Evolutionary conservation across 2,797 vertebrate genomes (phyloP).

Genomic region (Fundulus diaphanus): DNA sequence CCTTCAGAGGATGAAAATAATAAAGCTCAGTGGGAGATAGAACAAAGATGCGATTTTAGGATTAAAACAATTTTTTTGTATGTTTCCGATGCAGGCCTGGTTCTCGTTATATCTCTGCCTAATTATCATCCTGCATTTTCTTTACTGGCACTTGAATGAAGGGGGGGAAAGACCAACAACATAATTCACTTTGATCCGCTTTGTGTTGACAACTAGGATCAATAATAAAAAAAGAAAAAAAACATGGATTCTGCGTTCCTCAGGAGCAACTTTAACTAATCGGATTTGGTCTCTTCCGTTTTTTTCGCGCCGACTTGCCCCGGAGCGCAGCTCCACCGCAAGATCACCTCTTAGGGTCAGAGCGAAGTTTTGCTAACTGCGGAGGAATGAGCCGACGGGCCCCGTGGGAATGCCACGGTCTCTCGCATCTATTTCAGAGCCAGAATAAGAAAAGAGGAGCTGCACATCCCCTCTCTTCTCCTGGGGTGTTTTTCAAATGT

Average conservation of each 20-base stretch:
- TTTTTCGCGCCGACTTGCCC: slow-evolving; percentile 22
- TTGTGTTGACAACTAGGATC: background rate
- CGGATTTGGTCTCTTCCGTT: slow-evolving; percentile 9
- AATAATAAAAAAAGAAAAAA: background rate
- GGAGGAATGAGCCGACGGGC: slow-evolving; percentile 40
- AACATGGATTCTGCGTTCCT: slow-evolving; percentile 21
- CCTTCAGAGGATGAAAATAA: slow-evolving; percentile 48
- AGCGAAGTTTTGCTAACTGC: slow-evolving; percentile 56
- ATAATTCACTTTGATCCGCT: slow-evolving; percentile 3
- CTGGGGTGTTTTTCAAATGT: slow-evolving; percentile 64
- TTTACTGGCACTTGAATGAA: slow-evolving; percentile 8
- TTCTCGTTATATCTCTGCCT: slow-evolving; percentile 26
- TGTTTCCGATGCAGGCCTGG: slow-evolving; percentile 22
- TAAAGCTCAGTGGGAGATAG: slow-evolving; percentile 32
- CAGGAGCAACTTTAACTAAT: slow-evolving; percentile 24
- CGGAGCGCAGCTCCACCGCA: slow-evolving; percentile 16
- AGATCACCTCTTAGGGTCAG: slow-evolving; percentile 59
- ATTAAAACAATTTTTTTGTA: slow-evolving; percentile 25
- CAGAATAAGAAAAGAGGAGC: slow-evolving; percentile 21
- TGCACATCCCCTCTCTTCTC: slow-evolving; percentile 40
- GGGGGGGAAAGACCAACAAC: slow-evolving; percentile 5
- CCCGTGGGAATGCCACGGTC: slow-evolving; percentile 53
- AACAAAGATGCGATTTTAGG: slow-evolving; percentile 42
- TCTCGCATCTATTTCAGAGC: slow-evolving; percentile 51
- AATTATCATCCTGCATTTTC: slow-evolving; percentile 16